Base-by-base conservation (phyloP, 2,797 vertebrate genomes). In the Catharus ustulatus region DNA sequence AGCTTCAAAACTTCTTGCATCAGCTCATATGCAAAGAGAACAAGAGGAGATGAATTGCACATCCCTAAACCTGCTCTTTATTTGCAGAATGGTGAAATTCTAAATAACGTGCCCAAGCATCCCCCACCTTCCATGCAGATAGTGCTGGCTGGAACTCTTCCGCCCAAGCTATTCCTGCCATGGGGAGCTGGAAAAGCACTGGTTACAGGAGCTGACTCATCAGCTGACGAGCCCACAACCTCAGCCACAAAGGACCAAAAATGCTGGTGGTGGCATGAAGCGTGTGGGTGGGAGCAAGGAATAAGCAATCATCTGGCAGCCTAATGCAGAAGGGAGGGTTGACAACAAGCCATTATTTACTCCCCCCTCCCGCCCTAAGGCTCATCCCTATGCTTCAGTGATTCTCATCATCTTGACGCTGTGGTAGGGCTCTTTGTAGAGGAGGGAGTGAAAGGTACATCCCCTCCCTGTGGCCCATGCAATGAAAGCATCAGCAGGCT, bases 301-400 rank as follows among this genome's bases (percentile, higher is more conserved):
- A 94, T 46, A 95, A 96, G 96, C 83, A 84, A 91, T 96, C 95
- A 96, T 96, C 93, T 96, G 95, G 93, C 95, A 95, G 92, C 94
- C 94, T 88, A 96, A 95, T 95, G 91, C 83, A 92, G 76, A 62
- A 93, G 57, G 77, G 77, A 94, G 91, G 91, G 85, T 32, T 95
- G 95, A 96, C 91, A 97, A 93, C 85, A 94, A 95, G 95, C 73
- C 74, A 57, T 91, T 96, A 94, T 97, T 97, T 96, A 94, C 82
- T 82, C 85, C 93, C 90, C 90, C 87, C 86, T 90, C 88, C 92
- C 5, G 40, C 96, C 93, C 86, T 64, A 90, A 95, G 96, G 94
- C 94, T 95, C 78, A 57, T 83, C 89, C 77, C 78, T 94, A 61
- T 64, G 71, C 85, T 96, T 85, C 85, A 94, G 80, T 34, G 87